Evolutionary conservation across 2,888 invertebrate genomes (phyloP).

Genomic region (Clistopyga incitator): DNA sequence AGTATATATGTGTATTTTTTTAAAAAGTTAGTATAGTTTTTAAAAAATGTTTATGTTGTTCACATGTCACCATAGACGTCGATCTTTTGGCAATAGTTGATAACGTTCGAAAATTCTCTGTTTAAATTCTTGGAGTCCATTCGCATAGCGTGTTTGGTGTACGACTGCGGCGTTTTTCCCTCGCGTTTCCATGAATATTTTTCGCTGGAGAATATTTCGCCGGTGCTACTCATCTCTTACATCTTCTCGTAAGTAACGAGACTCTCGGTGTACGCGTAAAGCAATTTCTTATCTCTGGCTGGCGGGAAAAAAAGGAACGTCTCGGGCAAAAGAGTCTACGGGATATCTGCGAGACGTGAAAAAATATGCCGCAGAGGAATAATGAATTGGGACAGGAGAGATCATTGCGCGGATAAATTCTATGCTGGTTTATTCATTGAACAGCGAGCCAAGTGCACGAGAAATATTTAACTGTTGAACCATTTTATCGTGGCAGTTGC

Average conservation of each 20-base stretch:
- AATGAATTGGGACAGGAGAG: slow-evolving; percentile 10
- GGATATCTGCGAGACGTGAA: neutral
- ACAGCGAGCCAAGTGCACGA: neutral
- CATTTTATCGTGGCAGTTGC: neutral
- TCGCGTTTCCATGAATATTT: slow-evolving; percentile 25
- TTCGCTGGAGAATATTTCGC: slow-evolving; percentile 3
- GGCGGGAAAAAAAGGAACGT: no score
- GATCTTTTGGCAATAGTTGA: no score
- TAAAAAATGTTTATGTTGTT: no score
- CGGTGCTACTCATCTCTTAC: neutral
- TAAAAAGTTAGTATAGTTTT: no score
- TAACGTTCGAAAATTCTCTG: no score
- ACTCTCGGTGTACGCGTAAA: slow-evolving; percentile 20
- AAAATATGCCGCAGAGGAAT: slow-evolving; percentile 3
- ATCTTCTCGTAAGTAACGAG: slow-evolving; percentile 40
- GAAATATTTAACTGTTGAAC: neutral
- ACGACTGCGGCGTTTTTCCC: neutral
- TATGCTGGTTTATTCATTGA: slow-evolving; percentile 24
- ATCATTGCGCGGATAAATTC: neutral
- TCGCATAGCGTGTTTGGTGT: neutral
- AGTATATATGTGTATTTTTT: no score
- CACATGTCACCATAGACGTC: no score
- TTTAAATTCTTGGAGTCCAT: neutral
- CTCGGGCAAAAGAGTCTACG: neutral
- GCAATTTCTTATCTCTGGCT: slow-evolving; percentile 20